These are phyloP conservation scores for Brachymystax lenok DNA, from an alignment of 2,797 vertebrate genomes.

Conservation along the genomic window DNA sequence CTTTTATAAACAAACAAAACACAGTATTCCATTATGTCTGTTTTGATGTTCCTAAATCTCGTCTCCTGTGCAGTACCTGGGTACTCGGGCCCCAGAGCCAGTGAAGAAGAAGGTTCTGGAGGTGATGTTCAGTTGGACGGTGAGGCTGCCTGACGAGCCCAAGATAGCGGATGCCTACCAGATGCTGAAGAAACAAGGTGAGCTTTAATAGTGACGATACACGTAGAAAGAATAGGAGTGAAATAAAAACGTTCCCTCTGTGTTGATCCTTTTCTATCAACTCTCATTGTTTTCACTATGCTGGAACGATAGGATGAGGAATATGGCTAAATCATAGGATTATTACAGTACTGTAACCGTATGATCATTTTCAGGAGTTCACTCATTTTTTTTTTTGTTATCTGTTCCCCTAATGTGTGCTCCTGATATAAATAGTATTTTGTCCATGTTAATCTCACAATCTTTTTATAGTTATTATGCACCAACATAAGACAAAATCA, in stretches of 20 bases:
- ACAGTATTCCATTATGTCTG: slow-evolving; percentile 34
- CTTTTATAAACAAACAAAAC: too few relatives aligned
- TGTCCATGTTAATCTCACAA: slow-evolving; percentile 19
- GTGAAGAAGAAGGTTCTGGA: slow-evolving; percentile 95
- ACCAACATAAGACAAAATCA: slow-evolving; percentile 24
- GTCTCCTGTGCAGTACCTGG: slow-evolving; percentile 84
- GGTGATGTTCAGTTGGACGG: slow-evolving; percentile 92
- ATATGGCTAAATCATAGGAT: not conserved
- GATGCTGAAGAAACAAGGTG: slow-evolving; percentile 98
- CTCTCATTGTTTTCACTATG: not conserved
- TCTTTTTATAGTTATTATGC: slow-evolving; percentile 28
- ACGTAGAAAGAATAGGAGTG: not conserved
- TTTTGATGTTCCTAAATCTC: slow-evolving; percentile 34
- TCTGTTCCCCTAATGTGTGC: slow-evolving; percentile 15
- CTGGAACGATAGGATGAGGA: not conserved
- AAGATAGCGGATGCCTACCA: slow-evolving; percentile 96
- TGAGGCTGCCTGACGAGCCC: slow-evolving; percentile 86
- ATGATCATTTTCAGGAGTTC: not conserved
- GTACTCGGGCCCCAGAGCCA: slow-evolving; percentile 86
- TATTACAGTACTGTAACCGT: not conserved
- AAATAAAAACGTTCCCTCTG: not conserved
- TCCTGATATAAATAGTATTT: slow-evolving; percentile 1
- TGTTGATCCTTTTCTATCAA: not conserved
- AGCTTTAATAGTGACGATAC: slow-evolving; percentile 22
- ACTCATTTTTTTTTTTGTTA: not conserved